These are phyloP conservation scores for Mugil cephalus DNA, from an alignment of 2,113 vertebrate species.

Conservation along the genomic window DNA sequence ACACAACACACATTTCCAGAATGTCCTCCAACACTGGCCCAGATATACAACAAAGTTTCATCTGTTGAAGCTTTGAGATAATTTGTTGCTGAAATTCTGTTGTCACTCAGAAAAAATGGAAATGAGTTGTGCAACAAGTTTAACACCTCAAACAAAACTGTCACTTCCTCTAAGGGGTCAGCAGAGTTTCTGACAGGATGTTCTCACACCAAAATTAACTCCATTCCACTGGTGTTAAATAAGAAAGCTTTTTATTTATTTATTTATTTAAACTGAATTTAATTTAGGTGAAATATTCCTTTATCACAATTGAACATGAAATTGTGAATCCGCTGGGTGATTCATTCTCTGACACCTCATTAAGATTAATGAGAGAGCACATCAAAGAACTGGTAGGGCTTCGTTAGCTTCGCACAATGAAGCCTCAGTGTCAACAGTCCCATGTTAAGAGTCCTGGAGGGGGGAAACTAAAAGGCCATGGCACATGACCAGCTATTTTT, in stretches of 20 bases:
- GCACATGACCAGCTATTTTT: conserved; percentile 28
- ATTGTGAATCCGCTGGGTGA: background rate
- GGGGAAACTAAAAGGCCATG: conserved; percentile 10
- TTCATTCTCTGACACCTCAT: conserved; percentile 21
- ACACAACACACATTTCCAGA: background rate
- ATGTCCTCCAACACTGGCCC: background rate
- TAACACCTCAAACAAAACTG: no score
- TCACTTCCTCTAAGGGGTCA: no score
- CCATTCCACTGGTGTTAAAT: no score
- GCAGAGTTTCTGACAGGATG: no score
- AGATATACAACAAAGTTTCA: no score
- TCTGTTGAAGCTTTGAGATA: no score
- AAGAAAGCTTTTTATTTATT: no score
- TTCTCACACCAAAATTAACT: no score
- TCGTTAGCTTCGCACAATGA: conserved; percentile 22
- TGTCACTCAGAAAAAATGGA: no score
- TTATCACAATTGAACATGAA: conserved; percentile 3
- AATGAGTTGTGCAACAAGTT: no score
- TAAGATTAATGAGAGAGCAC: conserved; percentile 16
- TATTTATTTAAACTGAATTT: no score
- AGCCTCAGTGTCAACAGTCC: conserved; percentile 15
- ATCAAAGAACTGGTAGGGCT: conserved; percentile 30
- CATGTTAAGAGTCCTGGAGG: conserved; percentile 10
- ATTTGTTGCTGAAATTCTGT: background rate
- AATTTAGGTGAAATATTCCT: background rate